phyloP scores from a whole-genome alignment of 2,888 invertebrate genomes.

The Drosophila rellima region DNA sequence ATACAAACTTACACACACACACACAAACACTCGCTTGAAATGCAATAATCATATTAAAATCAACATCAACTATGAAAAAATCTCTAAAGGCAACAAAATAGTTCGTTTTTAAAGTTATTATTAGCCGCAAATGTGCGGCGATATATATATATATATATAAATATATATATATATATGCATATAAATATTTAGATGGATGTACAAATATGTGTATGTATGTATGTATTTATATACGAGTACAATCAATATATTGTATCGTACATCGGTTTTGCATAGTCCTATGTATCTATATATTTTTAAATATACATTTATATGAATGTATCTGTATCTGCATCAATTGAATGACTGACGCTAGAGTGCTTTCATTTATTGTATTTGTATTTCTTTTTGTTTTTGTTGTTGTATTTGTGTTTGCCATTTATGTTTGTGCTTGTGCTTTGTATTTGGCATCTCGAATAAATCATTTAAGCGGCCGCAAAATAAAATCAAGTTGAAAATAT shows the following conservation, averaged over 20 bases:
- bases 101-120: conserved; percentile 82
- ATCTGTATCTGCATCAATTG: conserved; percentile 40
- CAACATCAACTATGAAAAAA: conserved; percentile 62
- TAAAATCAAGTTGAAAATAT: conserved; percentile 80
- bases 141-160: conserved; percentile 45
- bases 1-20: conserved; percentile 10
- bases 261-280: conserved; percentile 47
- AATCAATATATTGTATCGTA: conserved; percentile 61
- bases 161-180: conserved; percentile 12
- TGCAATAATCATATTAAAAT: conserved; percentile 83
- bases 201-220: conserved; percentile 15
- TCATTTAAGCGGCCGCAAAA: conserved; percentile 71
- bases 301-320: conserved; percentile 17
- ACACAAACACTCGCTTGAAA: conserved; percentile 65
- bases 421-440: conserved; percentile 54
- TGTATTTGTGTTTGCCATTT: conserved; percentile 1
- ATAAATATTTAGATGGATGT: conserved; percentile 6
- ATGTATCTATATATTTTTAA: conserved; percentile 24
- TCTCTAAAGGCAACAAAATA: conserved; percentile 82
- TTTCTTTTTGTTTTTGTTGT: conserved; percentile 6
- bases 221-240: conserved; percentile 39
- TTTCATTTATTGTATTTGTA: conserved; percentile 31
- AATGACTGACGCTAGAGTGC: conserved; percentile 50
- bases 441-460: conserved; percentile 67
- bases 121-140: conserved; percentile 80